Conservation (phyloP, 92 coral and sea anemone species). For the Chrysogorgia sp. region DNA sequence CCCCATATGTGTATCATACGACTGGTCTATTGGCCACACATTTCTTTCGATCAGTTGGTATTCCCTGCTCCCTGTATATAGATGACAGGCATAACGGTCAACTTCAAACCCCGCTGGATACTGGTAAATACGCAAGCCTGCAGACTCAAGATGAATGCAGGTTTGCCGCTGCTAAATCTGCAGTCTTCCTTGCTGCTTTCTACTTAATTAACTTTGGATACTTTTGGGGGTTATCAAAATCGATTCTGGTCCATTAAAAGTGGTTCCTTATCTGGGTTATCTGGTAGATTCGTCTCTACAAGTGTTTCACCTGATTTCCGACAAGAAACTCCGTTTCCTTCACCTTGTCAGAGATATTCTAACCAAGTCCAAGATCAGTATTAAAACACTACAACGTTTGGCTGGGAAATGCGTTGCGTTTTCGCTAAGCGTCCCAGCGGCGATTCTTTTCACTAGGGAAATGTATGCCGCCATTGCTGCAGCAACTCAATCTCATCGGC, state of each 20-base stretch:
- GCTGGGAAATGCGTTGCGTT: conserved; percentile 7
- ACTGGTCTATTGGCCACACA: neutral
- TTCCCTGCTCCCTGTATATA: too few relatives aligned
- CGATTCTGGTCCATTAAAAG: conserved; percentile 5
- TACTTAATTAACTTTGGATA: conserved; percentile 32
- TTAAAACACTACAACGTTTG: conserved; percentile 40
- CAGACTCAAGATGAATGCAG: neutral
- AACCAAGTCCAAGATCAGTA: neutral
- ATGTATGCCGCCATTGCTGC: neutral
- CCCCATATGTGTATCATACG: neutral
- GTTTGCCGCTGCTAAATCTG: conserved; percentile 31
- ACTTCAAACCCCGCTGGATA: neutral
- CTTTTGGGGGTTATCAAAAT: conserved; percentile 37
- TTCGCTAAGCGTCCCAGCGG: neutral
- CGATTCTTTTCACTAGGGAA: neutral
- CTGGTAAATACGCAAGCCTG: neutral
- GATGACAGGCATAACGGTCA: conserved; percentile 17
- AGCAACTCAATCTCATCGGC: conserved; percentile 38
- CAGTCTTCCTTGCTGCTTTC: conserved; percentile 28
- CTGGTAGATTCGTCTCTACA: conserved; percentile 26
- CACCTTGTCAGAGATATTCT: conserved; percentile 33
- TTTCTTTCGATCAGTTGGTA: neutral
- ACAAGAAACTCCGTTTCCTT: conserved; percentile 39
- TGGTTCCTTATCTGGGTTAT: conserved; percentile 59
- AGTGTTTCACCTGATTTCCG: conserved; percentile 41